These are phyloP conservation scores for Romanogobio albipinnatus DNA, from an alignment of 2,113 vertebrate genomes.

Conservation along the genomic window DNA sequence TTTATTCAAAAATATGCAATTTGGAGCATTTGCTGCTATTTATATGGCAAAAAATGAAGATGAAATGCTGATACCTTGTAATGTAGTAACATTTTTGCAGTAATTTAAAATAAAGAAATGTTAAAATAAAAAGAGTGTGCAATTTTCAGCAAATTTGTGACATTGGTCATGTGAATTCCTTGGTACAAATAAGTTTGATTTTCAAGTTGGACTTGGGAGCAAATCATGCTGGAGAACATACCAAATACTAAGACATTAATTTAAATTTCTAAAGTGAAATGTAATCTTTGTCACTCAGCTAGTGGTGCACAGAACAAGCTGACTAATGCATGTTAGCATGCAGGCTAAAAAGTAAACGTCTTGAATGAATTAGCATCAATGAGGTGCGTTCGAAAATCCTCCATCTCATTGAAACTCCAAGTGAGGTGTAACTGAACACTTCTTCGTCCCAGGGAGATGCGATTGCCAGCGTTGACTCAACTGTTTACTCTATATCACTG, in stretches of 20 bases:
- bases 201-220: not conserved
- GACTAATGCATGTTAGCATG: slow-evolving; percentile 43
- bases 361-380: slow-evolving; percentile 53
- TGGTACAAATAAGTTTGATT: not conserved
- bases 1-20: not conserved
- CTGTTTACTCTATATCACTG: slow-evolving; percentile 62
- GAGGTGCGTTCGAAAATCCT: slow-evolving; percentile 50
- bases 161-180: not conserved
- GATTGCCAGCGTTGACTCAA: slow-evolving; percentile 48
- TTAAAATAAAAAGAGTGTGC: too few relatives aligned
- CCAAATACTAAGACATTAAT: slow-evolving; percentile 14
- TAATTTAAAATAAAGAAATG: not conserved
- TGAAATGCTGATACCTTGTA: not conserved
- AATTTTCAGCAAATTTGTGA: too few relatives aligned
- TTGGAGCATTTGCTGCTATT: not conserved
- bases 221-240: not conserved
- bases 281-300: slow-evolving; percentile 31
- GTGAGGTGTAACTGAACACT: slow-evolving; percentile 58
- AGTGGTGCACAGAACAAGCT: slow-evolving; percentile 13
- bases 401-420: slow-evolving; percentile 58
- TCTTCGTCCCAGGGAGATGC: slow-evolving; percentile 56
- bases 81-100: not conserved
- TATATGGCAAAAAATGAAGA: not conserved
- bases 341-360: slow-evolving; percentile 39
- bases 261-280: not conserved